A percentile compares a stretch with the other conserved stretches of the same genome.
Conservation (phyloP, 2,888 invertebrate species). For the Agrochola lychnidis region DNA sequence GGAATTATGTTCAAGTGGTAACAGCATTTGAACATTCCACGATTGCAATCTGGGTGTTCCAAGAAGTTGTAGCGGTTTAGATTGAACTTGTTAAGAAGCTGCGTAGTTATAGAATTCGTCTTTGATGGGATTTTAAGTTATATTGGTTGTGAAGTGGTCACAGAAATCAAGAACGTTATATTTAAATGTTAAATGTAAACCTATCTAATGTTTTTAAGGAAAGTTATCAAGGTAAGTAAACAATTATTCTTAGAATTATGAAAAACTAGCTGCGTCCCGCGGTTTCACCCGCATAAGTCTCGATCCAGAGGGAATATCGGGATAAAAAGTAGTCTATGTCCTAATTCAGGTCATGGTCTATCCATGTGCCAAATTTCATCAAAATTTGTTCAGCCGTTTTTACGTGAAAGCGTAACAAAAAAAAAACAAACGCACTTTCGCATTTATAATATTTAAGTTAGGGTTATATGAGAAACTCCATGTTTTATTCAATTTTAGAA, state of each 20-base stretch:
- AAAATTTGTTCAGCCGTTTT: too few relatives aligned
- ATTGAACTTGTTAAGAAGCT: constrained; percentile 26
- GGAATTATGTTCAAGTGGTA: constrained; percentile 2
- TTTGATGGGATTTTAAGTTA: constrained; percentile 3
- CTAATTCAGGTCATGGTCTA: too few relatives aligned
- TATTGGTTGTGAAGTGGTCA: not conserved
- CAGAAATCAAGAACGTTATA: not conserved
- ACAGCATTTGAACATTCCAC: constrained; percentile 8
- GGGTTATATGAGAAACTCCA: not conserved
- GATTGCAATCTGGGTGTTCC: constrained; percentile 6
- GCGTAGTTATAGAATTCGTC: not conserved
- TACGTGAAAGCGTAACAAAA: too few relatives aligned
- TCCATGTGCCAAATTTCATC: too few relatives aligned
- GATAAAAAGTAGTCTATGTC: too few relatives aligned
- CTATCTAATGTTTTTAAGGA: not conserved
- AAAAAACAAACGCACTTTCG: too few relatives aligned
- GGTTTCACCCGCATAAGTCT: too few relatives aligned
- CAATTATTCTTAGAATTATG: not conserved
- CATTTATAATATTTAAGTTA: too few relatives aligned
- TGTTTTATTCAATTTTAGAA: not conserved
- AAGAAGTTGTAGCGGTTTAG: not conserved
- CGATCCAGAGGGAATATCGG: too few relatives aligned
- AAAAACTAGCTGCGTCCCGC: not conserved
- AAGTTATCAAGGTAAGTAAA: not conserved
- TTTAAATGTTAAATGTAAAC: not conserved